These are phyloP conservation scores for Forpus xanthops DNA, from an alignment of 2,797 vertebrate genomes.

Conservation along the genomic window DNA sequence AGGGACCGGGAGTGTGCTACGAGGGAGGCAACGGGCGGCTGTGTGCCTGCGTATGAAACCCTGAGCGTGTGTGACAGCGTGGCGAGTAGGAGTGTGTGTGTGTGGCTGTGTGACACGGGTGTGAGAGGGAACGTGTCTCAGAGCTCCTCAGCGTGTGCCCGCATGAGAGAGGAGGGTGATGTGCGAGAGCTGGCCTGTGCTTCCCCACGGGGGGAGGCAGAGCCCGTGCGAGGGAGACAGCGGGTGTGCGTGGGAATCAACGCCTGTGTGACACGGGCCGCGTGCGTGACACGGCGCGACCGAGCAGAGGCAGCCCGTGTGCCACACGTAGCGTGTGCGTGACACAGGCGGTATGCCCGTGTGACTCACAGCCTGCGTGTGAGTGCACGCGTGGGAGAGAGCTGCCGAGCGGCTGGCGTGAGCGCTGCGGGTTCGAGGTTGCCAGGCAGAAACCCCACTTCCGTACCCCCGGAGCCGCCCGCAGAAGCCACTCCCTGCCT, in stretches of 20 bases:
- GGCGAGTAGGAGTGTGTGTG: not conserved
- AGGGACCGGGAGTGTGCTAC: not conserved
- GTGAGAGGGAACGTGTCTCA: not conserved
- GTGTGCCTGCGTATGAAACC: not conserved
- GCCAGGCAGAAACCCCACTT: not conserved
- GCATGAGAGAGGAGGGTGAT: not conserved
- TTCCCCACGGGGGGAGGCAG: not conserved
- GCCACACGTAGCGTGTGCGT: not conserved
- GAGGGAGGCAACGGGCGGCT: not conserved
- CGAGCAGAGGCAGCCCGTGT: not conserved
- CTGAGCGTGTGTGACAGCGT: not conserved
- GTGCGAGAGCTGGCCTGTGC: not conserved
- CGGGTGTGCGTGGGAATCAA: not conserved
- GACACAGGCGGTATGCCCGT: constrained; percentile 8
- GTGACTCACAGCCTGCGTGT: constrained; percentile 51
- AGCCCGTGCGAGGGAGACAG: not conserved
- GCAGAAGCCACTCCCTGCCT: not conserved
- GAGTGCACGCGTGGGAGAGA: constrained; percentile 51
- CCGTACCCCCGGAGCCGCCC: not conserved
- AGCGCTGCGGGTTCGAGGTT: not conserved
- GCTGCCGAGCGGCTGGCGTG: not conserved
- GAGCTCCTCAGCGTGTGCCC: not conserved
- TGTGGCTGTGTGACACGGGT: not conserved
- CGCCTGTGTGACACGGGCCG: not conserved
- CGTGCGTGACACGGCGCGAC: not conserved